Evolutionary conservation across 1,140 invertebrate genomes (phyloP).

Genomic region (Orchestia grillus): DNA sequence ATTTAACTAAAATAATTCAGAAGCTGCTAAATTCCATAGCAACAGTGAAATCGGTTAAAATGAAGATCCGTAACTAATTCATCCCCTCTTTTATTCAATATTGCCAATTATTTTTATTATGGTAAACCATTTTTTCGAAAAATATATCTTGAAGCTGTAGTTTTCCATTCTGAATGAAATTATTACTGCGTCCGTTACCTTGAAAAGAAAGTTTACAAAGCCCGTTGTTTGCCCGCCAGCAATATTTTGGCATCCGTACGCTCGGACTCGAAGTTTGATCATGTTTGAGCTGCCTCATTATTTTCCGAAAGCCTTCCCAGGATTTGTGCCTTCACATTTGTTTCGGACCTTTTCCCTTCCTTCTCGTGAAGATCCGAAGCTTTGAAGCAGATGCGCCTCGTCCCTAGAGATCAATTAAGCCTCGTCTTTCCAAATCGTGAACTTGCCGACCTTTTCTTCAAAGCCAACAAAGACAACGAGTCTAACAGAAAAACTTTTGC

Average conservation of each 20-base stretch:
- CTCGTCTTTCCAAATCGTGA: background rate
- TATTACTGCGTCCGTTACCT: background rate
- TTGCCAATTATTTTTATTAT: background rate
- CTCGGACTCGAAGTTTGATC: background rate
- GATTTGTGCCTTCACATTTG: background rate
- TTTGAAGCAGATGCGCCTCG: background rate
- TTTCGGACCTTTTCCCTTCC: background rate
- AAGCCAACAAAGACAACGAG: conserved; percentile 7
- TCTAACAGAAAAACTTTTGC: conserved; percentile 9
- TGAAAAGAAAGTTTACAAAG: background rate
- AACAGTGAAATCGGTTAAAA: background rate
- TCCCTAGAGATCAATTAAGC: background rate
- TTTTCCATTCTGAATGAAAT: background rate
- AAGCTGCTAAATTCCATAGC: no score
- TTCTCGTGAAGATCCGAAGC: background rate
- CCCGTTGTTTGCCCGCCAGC: background rate
- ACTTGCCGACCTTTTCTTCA: conserved; percentile 7
- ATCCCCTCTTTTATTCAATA: background rate
- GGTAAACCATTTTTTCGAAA: background rate
- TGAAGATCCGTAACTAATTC: background rate
- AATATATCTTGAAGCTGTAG: background rate
- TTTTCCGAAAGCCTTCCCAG: background rate
- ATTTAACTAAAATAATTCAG: background rate
- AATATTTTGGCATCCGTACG: background rate
- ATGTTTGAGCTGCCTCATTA: background rate